Base-by-base conservation (phyloP, 2,797 vertebrate genomes). In the Cossypha dichroa region DNA sequence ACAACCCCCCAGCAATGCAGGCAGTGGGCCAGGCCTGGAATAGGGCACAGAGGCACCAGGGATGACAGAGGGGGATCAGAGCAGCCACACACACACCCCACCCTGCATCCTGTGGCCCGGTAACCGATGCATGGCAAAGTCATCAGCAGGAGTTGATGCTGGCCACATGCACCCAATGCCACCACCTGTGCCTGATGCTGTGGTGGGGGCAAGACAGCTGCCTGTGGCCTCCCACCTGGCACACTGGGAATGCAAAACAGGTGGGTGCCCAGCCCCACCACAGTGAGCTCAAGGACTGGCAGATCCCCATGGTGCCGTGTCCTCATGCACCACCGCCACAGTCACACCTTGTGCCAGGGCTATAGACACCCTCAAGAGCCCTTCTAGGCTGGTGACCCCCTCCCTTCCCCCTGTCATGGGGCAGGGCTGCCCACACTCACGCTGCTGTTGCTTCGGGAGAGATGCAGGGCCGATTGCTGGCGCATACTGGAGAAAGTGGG, bases 401-500 rank as follows among this genome's bases (percentile, higher is more conserved):
- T 58, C 63, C 87, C 34, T 1, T 54, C 33, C 56, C 77, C 13
- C 70, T 40, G 67, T 86, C 41, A 7, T 5, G 15, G 78, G 43
- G 70, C 66, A 88, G 69, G 58, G 46, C 70, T 68, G 84, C 64
- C 59, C 11, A 7, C 79, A 97, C 98, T 97, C 98, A 99, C 99
- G 54, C 96, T 97, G 88, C 97, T 98, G 97, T 97, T 94, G 95
- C 95, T 96, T 83, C 81, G 76, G 77, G 98, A 98, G 55, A 97
- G 89, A 63, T 95, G 91, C 10, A 94, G 93, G 36, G 97, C 97
- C 15, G 98, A 99, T 28, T 97, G 97, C 52, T 98, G 98, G 60
- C 97, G 97, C 7, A 83, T 97, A 74, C 97, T 98, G 73, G 98
- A 97, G 94, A 99, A 99, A 80, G 98, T 96, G 4, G 99, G 98